A percentile compares a stretch with the other conserved stretches of the same genome.
phyloP scores from a whole-genome alignment of 2,113 vertebrate genomes.

The Tretioscincus oriximinensis region DNA sequence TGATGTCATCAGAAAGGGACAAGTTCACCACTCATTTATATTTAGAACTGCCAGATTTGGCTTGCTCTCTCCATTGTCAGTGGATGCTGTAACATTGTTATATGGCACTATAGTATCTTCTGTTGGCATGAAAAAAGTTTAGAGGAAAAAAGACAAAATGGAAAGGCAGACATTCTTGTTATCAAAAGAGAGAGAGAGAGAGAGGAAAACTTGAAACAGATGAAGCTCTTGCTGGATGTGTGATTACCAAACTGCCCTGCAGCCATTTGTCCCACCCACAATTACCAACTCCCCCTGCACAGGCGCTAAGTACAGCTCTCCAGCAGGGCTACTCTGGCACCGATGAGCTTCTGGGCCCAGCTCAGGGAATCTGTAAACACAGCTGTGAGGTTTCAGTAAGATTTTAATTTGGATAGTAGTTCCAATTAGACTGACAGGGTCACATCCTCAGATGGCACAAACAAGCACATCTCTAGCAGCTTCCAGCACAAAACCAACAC shows the following conservation, averaged over 20 bases:
- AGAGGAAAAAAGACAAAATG: neutral
- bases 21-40: too few relatives aligned
- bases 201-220: neutral
- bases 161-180: neutral
- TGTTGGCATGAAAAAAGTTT: neutral
- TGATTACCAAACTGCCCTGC: slow-evolving; percentile 8
- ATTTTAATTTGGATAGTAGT: slow-evolving; percentile 37
- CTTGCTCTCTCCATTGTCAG: neutral
- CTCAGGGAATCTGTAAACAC: slow-evolving; percentile 22
- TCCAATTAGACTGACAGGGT: slow-evolving; percentile 19
- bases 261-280: neutral
- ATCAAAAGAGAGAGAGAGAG: neutral
- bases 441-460: neutral
- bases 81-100: neutral
- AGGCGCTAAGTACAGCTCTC: slow-evolving; percentile 12
- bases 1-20: neutral
- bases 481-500: slow-evolving; percentile 9
- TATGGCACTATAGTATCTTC: neutral
- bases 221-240: neutral
- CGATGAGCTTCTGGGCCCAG: neutral
- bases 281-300: neutral
- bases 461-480: rapidly evolving
- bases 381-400: slow-evolving; percentile 32
- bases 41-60: neutral
- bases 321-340: neutral